Evolutionary conservation across 2,888 invertebrate species (phyloP).

Genomic region (Microctonus aethiopoides): DNA sequence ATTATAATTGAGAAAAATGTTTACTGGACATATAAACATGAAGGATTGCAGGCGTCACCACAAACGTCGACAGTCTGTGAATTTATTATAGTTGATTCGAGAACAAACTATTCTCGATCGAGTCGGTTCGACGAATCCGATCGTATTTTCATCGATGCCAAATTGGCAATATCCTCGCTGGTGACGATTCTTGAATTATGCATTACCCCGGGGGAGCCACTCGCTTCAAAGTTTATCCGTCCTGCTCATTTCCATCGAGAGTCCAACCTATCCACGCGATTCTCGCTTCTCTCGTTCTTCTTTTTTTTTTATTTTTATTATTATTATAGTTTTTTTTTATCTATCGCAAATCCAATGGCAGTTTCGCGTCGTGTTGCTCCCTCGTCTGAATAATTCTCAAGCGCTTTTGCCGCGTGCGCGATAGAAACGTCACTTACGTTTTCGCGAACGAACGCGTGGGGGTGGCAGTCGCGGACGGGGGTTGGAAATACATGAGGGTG

Average conservation of each 20-base stretch:
- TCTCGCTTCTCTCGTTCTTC: conserved; percentile 9
- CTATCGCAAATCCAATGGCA: neutral
- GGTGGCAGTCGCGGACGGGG: conserved; percentile 8
- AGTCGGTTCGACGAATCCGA: conserved; percentile 61
- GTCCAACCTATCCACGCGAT: conserved; percentile 34
- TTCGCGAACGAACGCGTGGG: conserved; percentile 27
- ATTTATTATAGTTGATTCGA: conserved; percentile 40
- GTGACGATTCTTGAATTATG: conserved; percentile 68
- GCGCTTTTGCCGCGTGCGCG: conserved; percentile 28
- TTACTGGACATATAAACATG: neutral
- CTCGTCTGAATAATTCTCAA: conserved; percentile 35
- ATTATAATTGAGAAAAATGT: neutral
- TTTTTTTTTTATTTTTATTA: conserved; percentile 30
- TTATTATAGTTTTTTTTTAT: conserved; percentile 31
- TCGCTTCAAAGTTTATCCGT: conserved; percentile 67
- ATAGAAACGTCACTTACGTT: conserved; percentile 55
- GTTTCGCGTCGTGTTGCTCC: conserved; percentile 25
- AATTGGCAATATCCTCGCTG: conserved; percentile 68
- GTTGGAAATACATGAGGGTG: conserved; percentile 11
- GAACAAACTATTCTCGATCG: conserved; percentile 37
- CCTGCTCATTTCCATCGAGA: conserved; percentile 58
- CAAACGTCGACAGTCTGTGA: conserved; percentile 56
- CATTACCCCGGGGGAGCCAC: conserved; percentile 65
- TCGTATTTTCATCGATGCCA: conserved; percentile 68
- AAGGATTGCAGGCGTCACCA: conserved; percentile 49